phyloP scores from a whole-genome alignment of 2,888 invertebrate species.

The Dascillus cervinus region DNA sequence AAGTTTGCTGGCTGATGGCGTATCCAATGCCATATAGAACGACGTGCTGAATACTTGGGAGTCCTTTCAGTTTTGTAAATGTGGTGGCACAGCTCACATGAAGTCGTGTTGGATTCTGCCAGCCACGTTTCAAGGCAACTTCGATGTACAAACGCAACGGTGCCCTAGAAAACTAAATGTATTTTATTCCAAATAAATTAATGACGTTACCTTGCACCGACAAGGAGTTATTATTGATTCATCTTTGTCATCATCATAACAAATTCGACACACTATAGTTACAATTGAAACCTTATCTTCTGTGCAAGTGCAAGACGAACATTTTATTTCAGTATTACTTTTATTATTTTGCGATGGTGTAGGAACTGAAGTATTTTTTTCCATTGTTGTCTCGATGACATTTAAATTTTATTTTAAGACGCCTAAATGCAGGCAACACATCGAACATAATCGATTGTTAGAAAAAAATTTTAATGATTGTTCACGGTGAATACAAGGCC shows the following conservation, averaged over 20 bases:
- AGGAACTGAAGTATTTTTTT: constrained; percentile 10
- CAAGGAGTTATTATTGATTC: constrained; percentile 45
- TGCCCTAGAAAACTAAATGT: constrained; percentile 48
- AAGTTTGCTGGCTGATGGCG: constrained; percentile 29
- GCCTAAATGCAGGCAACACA: not conserved
- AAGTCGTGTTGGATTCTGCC: constrained; percentile 61
- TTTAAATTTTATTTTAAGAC: not conserved
- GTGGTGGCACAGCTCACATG: constrained; percentile 67
- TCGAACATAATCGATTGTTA: too few relatives aligned
- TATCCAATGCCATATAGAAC: constrained; percentile 55
- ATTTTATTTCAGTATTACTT: constrained; percentile 4
- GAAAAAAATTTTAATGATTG: too few relatives aligned
- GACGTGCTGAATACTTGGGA: constrained; percentile 50
- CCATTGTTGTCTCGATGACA: constrained; percentile 5
- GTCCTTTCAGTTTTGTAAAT: constrained; percentile 57
- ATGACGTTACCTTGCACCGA: constrained; percentile 41
- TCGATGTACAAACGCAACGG: constrained; percentile 65
- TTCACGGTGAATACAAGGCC: too few relatives aligned
- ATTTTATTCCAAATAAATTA: not conserved
- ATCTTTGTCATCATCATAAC: constrained; percentile 43
- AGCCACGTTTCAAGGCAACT: constrained; percentile 70
- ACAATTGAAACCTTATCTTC: constrained; percentile 27
- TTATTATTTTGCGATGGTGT: constrained; percentile 5
- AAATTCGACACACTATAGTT: constrained; percentile 44
- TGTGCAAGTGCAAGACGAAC: constrained; percentile 3